Conservation (phyloP, 30 jellyfish, hydroid and myxozoan genomes). For the Morbakka virulenta region DNA sequence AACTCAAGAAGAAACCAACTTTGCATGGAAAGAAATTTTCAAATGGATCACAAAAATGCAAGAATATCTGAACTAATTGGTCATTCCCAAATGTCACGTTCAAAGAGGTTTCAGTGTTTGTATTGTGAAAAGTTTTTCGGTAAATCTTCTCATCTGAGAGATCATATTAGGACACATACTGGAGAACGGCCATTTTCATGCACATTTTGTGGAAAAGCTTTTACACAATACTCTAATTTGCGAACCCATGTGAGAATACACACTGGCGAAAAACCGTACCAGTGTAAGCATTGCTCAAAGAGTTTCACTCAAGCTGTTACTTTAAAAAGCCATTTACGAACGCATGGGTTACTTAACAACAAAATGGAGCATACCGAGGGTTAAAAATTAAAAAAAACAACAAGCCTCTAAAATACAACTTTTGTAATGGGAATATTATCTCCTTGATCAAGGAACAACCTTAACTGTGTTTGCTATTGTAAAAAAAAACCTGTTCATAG, state of each 20-base stretch:
- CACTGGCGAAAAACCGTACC: constrained; percentile 95
- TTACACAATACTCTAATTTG: constrained; percentile 92
- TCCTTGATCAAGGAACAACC: no score
- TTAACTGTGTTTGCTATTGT: no score
- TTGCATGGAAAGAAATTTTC: no score
- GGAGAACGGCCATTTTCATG: constrained; percentile 95
- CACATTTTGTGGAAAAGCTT: constrained; percentile 87
- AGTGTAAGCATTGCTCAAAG: constrained; percentile 74
- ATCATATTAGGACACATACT: constrained; percentile 96
- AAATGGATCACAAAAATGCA: no score
- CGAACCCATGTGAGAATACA: constrained; percentile 94
- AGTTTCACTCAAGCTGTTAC: constrained; percentile 97
- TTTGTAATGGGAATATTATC: no score
- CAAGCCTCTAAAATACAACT: no score
- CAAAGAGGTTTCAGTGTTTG: constrained; percentile 85
- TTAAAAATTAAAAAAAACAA: no score
- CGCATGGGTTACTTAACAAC: constrained; percentile 64
- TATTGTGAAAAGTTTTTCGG: constrained; percentile 93
- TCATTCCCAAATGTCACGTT: not conserved
- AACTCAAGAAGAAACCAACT: no score
- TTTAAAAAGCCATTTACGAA: constrained; percentile 82
- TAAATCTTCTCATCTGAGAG: constrained; percentile 92
- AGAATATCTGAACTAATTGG: no score
- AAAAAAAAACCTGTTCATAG: no score
- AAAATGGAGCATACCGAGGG: no score